Percentiles rank a stretch among this genome's conserved stretches.
Conservation (phyloP, 2,888 invertebrate genomes). For the Imbricaverruca yamaguchii region DNA sequence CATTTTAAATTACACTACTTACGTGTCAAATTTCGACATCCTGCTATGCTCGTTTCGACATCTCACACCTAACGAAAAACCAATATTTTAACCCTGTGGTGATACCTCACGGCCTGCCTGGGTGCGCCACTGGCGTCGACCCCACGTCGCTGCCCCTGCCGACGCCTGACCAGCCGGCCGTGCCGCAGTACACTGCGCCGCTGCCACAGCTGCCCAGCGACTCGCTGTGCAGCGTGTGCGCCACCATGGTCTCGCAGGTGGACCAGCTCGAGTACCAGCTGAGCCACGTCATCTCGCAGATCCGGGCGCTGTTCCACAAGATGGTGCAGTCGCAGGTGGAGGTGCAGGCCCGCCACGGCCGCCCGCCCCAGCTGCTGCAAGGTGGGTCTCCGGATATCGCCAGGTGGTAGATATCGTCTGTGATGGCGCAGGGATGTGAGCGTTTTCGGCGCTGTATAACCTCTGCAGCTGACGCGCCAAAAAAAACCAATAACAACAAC, state of each 20-base stretch:
- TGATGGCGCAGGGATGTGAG: not conserved
- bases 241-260: slow-evolving; percentile 10
- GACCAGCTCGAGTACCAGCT: slow-evolving; percentile 23
- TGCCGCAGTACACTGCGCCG: not conserved
- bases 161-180: not conserved
- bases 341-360: not conserved
- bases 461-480: not conserved
- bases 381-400: too few species aligned
- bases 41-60: too few species aligned
- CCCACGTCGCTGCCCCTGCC: too few species aligned
- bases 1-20: too few species aligned
- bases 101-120: too few species aligned
- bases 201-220: slow-evolving; percentile 13
- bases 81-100: too few species aligned
- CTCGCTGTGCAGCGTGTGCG: not conserved
- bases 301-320: slow-evolving; percentile 12
- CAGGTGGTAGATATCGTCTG: too few species aligned
- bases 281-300: not conserved
- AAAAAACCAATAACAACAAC: not conserved
- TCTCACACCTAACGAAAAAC: too few species aligned
- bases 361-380: not conserved
- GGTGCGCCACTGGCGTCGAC: too few species aligned
- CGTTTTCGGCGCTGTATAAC: too few species aligned
- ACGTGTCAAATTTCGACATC: too few species aligned
- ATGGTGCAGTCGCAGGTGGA: slow-evolving; percentile 1